Conservation (phyloP, 2,113 vertebrate genomes). For the Proterorhinus semilunaris region DNA sequence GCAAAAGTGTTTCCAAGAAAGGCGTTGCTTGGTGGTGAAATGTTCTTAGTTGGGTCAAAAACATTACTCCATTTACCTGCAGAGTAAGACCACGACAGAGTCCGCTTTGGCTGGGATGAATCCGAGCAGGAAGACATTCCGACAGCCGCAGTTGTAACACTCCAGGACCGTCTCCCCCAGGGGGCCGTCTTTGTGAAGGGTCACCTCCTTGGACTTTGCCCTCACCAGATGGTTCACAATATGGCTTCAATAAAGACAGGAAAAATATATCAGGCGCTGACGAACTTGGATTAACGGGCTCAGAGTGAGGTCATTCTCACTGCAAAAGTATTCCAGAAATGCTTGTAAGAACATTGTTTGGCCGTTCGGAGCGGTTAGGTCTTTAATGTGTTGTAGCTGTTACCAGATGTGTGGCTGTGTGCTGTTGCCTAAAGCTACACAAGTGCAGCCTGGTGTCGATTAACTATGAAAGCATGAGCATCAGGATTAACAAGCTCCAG, state of each 20-base stretch:
- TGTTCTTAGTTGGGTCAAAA: too few relatives aligned
- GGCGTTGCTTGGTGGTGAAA: too few relatives aligned
- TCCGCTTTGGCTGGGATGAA: constrained; percentile 96
- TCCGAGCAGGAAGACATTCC: constrained; percentile 92
- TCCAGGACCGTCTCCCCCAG: constrained; percentile 92
- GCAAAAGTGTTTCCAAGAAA: too few relatives aligned
- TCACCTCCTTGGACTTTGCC: constrained; percentile 96
- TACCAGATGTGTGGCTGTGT: neutral
- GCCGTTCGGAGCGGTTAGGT: neutral
- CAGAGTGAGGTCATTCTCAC: neutral
- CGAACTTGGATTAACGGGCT: neutral
- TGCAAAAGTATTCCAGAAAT: neutral
- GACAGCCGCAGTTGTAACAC: constrained; percentile 93
- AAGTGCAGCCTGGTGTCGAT: neutral
- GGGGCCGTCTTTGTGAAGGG: constrained; percentile 91
- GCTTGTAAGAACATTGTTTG: constrained; percentile 1
- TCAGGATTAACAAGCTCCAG: neutral
- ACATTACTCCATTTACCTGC: constrained; percentile 76
- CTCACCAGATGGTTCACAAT: constrained; percentile 95
- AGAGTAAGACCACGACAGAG: constrained; percentile 90
- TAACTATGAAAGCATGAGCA: neutral
- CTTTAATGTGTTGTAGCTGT: neutral
- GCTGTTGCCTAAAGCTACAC: neutral
- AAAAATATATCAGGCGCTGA: neutral
- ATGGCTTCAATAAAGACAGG: constrained; percentile 77